phyloP scores from a whole-genome alignment of 2,113 vertebrate genomes.

The Caretta caretta region DNA sequence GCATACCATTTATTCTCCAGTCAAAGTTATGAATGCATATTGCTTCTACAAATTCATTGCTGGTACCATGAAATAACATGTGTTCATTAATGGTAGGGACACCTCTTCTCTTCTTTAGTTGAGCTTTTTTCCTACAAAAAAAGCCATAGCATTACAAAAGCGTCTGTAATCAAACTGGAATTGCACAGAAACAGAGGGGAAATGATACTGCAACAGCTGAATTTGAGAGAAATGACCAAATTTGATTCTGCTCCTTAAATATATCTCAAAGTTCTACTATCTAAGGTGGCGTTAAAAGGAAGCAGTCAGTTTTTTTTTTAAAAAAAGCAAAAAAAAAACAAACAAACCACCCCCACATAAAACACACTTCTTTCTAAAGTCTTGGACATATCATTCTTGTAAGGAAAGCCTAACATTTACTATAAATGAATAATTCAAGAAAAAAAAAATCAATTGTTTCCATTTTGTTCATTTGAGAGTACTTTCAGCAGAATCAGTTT shows the following conservation, averaged over 20 bases:
- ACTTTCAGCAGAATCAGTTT: not conserved
- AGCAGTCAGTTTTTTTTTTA: not conserved
- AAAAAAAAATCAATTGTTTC: not conserved
- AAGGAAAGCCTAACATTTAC: not conserved
- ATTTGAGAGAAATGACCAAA: not conserved
- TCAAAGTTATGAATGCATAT: constrained; percentile 99
- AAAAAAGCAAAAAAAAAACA: no score
- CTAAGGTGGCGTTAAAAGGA: not conserved
- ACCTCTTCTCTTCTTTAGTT: constrained; percentile 93
- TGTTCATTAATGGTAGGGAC: constrained; percentile 89
- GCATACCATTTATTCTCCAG: constrained; percentile 95
- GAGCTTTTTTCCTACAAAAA: constrained; percentile 91
- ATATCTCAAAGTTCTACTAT: not conserved
- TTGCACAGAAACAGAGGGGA: not conserved
- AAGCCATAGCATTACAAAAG: constrained; percentile 17
- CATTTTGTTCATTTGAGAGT: not conserved
- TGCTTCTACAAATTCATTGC: constrained; percentile 93
- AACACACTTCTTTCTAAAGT: not conserved
- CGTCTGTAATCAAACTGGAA: not conserved
- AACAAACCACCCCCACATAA: not conserved
- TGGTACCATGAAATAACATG: constrained; percentile 98
- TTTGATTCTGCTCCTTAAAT: not conserved
- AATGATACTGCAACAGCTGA: not conserved
- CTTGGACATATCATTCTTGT: not conserved
- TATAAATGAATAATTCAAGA: not conserved